Conservation (phyloP, 2,888 invertebrate genomes). For the Ligdia adustata region DNA sequence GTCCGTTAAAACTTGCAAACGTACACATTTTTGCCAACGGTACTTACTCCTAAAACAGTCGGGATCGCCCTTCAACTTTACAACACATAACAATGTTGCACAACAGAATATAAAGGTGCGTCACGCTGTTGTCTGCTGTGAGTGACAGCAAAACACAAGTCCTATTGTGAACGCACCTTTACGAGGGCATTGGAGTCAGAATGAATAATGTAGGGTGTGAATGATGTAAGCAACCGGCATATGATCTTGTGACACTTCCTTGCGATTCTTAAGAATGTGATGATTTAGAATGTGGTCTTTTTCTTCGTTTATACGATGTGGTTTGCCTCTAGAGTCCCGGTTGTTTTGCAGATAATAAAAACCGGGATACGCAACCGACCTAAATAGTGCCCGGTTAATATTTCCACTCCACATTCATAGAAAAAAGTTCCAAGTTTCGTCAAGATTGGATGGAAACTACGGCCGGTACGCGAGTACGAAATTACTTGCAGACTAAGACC, state of each 20-base stretch:
- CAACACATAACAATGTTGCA: conserved; percentile 57
- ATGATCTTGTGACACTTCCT: conserved; percentile 1
- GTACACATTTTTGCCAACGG: conserved; percentile 52
- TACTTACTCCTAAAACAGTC: conserved; percentile 48
- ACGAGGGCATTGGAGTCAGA: conserved; percentile 8
- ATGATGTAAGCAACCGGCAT: conserved; percentile 2
- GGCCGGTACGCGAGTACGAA: no score
- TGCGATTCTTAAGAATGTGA: background rate
- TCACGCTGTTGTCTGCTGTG: conserved; percentile 61
- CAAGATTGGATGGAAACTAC: no score
- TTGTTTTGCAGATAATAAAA: no score
- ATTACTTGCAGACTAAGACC: no score
- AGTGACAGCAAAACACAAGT: conserved; percentile 67
- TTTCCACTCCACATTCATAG: no score
- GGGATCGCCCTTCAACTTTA: conserved; percentile 59
- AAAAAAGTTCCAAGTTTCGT: no score
- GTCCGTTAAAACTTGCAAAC: no score
- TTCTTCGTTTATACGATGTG: background rate
- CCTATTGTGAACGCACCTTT: conserved; percentile 43
- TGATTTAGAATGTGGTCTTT: no score
- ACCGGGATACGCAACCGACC: no score
- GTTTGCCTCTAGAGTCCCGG: no score
- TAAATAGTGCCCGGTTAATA: no score
- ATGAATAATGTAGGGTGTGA: conserved; percentile 2
- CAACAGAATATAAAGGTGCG: conserved; percentile 57